phyloP scores from a whole-genome alignment of 2,888 invertebrate species.

The Cryptus armator region DNA sequence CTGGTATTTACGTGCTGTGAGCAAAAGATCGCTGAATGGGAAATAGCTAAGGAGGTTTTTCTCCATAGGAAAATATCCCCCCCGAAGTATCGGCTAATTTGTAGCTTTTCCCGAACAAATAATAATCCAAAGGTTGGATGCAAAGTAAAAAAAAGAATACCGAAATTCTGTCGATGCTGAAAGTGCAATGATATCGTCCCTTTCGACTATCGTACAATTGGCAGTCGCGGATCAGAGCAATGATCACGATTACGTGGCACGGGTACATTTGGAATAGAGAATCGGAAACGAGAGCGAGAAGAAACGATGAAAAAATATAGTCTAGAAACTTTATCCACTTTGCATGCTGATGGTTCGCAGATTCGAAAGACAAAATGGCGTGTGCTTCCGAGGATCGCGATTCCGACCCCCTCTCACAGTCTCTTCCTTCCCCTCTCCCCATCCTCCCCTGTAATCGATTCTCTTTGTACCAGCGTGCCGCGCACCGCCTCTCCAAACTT shows the following conservation, averaged over 20 bases:
- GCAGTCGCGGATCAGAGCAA: slow-evolving; percentile 26
- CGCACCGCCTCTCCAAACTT: slow-evolving; percentile 75
- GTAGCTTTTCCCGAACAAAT: slow-evolving; percentile 16
- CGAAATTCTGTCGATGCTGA: not conserved
- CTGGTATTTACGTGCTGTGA: slow-evolving; percentile 2
- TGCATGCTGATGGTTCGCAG: slow-evolving; percentile 81
- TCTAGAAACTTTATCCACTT: slow-evolving; percentile 81
- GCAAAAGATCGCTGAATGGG: not conserved
- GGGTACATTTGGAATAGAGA: slow-evolving; percentile 64
- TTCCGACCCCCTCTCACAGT: slow-evolving; percentile 56
- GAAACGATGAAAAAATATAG: slow-evolving; percentile 74
- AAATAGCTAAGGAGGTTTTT: slow-evolving; percentile 2
- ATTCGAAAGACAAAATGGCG: slow-evolving; percentile 78
- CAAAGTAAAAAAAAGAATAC: not conserved
- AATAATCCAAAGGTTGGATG: not conserved
- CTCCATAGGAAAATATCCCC: not conserved
- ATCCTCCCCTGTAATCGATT: slow-evolving; percentile 76
- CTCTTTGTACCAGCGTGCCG: slow-evolving; percentile 75
- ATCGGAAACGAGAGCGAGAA: slow-evolving; percentile 74
- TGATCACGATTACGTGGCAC: slow-evolving; percentile 15
- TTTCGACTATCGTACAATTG: not conserved
- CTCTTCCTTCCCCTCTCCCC: not conserved
- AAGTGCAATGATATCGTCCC: not conserved
- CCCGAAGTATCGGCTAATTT: slow-evolving; percentile 1
- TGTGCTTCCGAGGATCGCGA: slow-evolving; percentile 73